Evolutionary conservation across 2,113 vertebrate species (phyloP).

Genomic region (Tricholaema leucomelas): DNA sequence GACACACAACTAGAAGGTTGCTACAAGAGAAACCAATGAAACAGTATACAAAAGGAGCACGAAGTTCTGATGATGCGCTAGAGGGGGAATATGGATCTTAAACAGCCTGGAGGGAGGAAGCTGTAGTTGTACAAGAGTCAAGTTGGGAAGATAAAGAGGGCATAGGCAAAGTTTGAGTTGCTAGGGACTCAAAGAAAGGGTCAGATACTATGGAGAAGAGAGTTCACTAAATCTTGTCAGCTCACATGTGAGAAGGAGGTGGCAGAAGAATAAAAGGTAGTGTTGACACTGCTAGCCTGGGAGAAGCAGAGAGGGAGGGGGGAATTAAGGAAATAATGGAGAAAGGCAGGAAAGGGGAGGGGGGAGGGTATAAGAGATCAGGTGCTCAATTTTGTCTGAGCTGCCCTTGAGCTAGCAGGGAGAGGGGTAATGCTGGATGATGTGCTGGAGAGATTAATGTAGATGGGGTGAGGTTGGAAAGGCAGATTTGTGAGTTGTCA

Average conservation of each 20-base stretch:
- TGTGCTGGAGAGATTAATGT: constrained; percentile 31
- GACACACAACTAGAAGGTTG: background rate
- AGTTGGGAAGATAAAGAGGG: background rate
- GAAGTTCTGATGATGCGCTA: background rate
- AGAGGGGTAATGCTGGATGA: background rate
- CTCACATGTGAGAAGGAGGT: background rate
- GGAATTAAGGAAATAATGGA: constrained; percentile 53
- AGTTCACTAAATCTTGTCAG: constrained; percentile 21
- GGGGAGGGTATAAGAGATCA: background rate
- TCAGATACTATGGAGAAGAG: background rate
- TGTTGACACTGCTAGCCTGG: constrained; percentile 9
- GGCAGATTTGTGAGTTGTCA: constrained; percentile 39
- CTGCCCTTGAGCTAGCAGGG: constrained; percentile 38
- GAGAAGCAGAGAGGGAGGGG: background rate
- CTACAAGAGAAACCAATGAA: background rate
- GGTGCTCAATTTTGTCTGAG: constrained; percentile 16
- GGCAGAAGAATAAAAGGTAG: background rate
- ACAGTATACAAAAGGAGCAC: background rate
- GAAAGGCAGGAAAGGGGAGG: constrained; percentile 9
- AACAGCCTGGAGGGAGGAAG: background rate
- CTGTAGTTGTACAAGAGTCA: background rate
- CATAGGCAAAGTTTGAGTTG: background rate
- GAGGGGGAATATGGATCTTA: background rate
- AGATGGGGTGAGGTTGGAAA: background rate
- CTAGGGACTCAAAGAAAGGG: background rate